Evolutionary conservation across 2,113 vertebrate genomes (phyloP).

Genomic region (Cariama cristata): DNA sequence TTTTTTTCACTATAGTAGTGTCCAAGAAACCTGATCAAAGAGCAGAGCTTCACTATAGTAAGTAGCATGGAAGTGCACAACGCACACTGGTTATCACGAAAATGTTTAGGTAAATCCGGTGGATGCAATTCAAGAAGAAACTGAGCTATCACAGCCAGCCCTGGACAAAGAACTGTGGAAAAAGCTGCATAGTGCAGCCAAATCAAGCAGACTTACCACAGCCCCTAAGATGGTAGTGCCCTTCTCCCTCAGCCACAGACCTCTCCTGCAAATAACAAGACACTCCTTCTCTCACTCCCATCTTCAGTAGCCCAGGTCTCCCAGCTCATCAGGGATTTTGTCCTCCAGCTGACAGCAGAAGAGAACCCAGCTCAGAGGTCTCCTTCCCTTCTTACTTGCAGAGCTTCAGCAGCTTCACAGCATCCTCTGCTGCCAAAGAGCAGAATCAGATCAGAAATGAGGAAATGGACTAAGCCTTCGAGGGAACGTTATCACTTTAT

Average conservation of each 20-base stretch:
- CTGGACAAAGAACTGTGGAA: not conserved
- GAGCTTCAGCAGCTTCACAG: not conserved
- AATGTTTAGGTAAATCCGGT: not conserved
- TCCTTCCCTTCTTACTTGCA: not conserved
- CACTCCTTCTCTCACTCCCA: not conserved
- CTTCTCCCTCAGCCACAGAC: not conserved
- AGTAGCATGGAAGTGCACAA: not conserved
- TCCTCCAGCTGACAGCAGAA: not conserved
- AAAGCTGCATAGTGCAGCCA: not conserved
- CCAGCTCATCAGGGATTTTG: not conserved
- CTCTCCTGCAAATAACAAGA: not conserved
- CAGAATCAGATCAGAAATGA: not conserved
- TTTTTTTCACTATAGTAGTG: not conserved
- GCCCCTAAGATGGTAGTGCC: not conserved
- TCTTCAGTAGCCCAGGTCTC: not conserved
- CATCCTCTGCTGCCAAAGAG: conserved; percentile 33
- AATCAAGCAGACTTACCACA: not conserved
- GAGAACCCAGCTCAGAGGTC: not conserved
- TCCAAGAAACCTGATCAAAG: not conserved
- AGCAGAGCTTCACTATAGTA: not conserved
- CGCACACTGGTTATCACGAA: not conserved
- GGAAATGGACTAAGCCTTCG: accelerated
- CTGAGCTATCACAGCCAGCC: not conserved
- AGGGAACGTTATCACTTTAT: not conserved
- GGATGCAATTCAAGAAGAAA: not conserved